Conservation (phyloP, 1,140 invertebrate genomes). For the Sycophila sp. region DNA sequence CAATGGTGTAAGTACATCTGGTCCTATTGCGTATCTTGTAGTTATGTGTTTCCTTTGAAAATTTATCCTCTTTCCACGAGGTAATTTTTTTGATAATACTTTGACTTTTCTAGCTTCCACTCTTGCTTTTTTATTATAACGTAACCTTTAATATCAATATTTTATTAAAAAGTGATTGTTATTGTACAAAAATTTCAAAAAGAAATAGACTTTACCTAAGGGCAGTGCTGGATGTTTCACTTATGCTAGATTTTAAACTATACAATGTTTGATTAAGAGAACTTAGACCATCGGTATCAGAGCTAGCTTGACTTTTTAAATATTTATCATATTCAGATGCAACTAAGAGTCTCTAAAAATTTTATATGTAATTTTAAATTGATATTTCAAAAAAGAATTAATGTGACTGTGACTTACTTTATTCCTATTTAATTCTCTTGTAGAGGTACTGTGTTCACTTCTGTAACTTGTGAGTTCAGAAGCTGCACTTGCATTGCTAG, state of each 20-base stretch:
- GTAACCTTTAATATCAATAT: slow-evolving; percentile 44
- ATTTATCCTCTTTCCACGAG: slow-evolving; percentile 49
- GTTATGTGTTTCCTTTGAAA: slow-evolving; percentile 51
- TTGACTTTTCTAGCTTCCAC: slow-evolving; percentile 53
- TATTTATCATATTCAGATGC: slow-evolving; percentile 59
- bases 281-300: slow-evolving; percentile 50
- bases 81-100: slow-evolving; percentile 51
- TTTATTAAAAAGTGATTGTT: slow-evolving; percentile 13
- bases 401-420: slow-evolving; percentile 46
- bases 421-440: slow-evolving; percentile 48
- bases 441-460: slow-evolving; percentile 43
- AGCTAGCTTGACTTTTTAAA: slow-evolving; percentile 51
- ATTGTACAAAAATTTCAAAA: not conserved
- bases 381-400: not conserved
- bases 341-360: slow-evolving; percentile 51
- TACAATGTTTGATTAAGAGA: slow-evolving; percentile 56
- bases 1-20: slow-evolving; percentile 57
- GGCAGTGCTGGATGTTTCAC: slow-evolving; percentile 35
- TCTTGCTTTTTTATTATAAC: slow-evolving; percentile 57
- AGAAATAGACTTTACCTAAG: slow-evolving; percentile 33
- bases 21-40: slow-evolving; percentile 51
- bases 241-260: slow-evolving; percentile 49
- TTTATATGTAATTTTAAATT: not conserved
- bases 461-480: slow-evolving; percentile 42
- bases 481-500: slow-evolving; percentile 37